phyloP scores from a whole-genome alignment of 2,113 vertebrate species.

The Phycodurus eques region DNA sequence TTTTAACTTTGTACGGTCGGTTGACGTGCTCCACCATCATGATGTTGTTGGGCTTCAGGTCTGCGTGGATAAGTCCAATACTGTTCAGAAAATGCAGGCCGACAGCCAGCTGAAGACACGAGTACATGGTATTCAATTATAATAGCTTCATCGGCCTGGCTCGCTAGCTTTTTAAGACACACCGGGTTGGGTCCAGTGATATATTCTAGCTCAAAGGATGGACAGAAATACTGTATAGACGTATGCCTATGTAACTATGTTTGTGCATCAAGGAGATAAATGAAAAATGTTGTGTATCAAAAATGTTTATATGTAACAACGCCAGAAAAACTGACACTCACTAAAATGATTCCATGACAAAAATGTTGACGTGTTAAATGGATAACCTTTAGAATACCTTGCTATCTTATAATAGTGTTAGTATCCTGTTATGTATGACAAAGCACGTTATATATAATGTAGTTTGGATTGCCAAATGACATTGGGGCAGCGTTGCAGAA shows the following conservation, averaged over 20 bases:
- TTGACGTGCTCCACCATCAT: conserved; percentile 10
- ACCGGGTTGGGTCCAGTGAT: background rate
- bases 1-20: conserved; percentile 7
- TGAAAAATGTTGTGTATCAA: too few relatives aligned
- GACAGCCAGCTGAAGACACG: conserved; percentile 11
- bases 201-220: background rate
- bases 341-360: background rate
- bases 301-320: background rate
- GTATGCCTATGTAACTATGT: too few relatives aligned
- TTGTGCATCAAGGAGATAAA: too few relatives aligned
- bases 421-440: too few relatives aligned
- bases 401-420: background rate
- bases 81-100: conserved; percentile 15
- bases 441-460: too few relatives aligned
- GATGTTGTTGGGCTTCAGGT: conserved; percentile 13
- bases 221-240: background rate
- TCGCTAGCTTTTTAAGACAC: background rate
- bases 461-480: too few relatives aligned
- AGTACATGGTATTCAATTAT: conserved; percentile 6
- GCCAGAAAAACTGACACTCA: too few relatives aligned
- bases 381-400: background rate
- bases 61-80: conserved; percentile 16
- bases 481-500: too few relatives aligned
- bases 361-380: too few relatives aligned
- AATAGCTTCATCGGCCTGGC: background rate